Evolutionary conservation across 2,888 invertebrate genomes (phyloP), one percentile per base, ranked within the genome.

Genomic region (Drosophila rubida): DNA sequence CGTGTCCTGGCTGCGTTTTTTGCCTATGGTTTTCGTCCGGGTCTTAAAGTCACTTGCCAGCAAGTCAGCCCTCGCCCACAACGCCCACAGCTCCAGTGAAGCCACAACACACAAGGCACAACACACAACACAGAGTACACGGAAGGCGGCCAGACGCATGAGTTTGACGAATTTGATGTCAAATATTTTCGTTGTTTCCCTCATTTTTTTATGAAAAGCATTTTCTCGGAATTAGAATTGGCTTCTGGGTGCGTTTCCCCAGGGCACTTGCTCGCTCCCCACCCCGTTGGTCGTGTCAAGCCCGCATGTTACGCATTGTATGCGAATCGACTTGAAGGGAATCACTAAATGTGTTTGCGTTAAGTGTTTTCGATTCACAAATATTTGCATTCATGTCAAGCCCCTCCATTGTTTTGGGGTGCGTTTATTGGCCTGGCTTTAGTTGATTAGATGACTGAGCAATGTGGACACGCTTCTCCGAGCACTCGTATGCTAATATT

Each of bases 91-190:
- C 45, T 58, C 67, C 39, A 46, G 19, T 19, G 19, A 19, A 19
- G 19, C 19, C 19, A 19, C 19, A 19, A 19, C 19, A 19, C 19
- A n/a, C n/a, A n/a, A n/a, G n/a, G n/a, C n/a, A n/a, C n/a, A n/a
- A n/a, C n/a, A n/a, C 27, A 25, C 61, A 44, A 58, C 68, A 49
- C 64, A 48, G 54, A 49, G 49, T 44, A 57, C 62, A 59, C 62
- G 53, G 64, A 49, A 53, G 60, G 69, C 73, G 73, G 64, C 64
- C 55, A 4, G 62, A 73, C 79, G 72, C 77, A 78, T 73, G 80
- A 89, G 77, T 89, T 89, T 90, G 89, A 90, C 75, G 89, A 83
- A 89, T 90, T 82, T 77, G 69, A 83, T 89, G 87, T 89, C 88
- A 89, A 88, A 88, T 80, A 88, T 86, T 87, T 89, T 83, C 71